Conservation (phyloP, 2,113 vertebrate genomes). For the Carlito syrichta region DNA sequence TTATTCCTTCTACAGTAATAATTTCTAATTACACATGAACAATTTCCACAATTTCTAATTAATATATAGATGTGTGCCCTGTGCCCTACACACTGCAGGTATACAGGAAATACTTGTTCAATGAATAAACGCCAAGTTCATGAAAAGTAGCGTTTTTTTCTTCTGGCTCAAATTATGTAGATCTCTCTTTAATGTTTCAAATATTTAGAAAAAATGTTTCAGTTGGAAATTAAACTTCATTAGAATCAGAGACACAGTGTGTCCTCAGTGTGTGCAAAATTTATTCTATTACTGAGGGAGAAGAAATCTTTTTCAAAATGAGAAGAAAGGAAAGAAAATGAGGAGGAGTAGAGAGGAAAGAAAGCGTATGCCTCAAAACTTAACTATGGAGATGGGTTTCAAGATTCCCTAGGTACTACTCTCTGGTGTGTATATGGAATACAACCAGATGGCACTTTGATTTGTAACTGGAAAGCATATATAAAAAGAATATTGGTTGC, state of each 20-base stretch:
- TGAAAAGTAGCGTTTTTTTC: background rate
- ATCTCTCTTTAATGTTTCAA: background rate
- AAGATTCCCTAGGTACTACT: background rate
- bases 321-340: background rate
- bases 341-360: background rate
- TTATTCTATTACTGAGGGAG: background rate
- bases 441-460: background rate
- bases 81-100: background rate
- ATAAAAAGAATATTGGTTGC: background rate
- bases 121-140: background rate
- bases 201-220: background rate
- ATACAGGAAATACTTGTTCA: constrained; percentile 4
- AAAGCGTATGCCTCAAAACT: background rate
- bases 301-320: background rate
- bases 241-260: background rate
- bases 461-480: background rate
- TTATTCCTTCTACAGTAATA: background rate
- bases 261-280: background rate
- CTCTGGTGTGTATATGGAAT: background rate
- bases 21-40: too few species aligned
- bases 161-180: background rate
- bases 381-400: background rate
- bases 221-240: constrained; percentile 30
- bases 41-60: background rate
- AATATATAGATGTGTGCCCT: background rate